phyloP scores from a whole-genome alignment of 2,888 invertebrate species.

The Therioaphis trifolii region DNA sequence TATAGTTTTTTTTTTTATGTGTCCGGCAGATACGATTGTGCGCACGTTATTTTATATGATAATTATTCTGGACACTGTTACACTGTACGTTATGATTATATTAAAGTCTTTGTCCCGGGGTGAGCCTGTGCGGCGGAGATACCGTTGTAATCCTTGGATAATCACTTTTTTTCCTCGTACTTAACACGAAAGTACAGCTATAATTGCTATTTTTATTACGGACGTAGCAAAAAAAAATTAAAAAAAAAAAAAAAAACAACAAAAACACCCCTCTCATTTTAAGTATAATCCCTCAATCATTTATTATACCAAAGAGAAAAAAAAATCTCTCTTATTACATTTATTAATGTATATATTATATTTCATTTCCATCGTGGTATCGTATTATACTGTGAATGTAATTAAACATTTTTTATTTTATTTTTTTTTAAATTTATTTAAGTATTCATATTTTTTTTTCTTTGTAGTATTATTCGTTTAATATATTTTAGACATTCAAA shows the following conservation, averaged over 20 bases:
- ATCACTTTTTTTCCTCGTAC: conserved; percentile 34
- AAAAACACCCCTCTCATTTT: neutral
- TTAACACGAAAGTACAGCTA: conserved; percentile 37
- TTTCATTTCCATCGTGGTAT: neutral
- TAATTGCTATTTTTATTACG: conserved; percentile 52
- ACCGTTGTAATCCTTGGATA: conserved; percentile 49
- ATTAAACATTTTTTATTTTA: neutral
- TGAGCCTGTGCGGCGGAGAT: conserved; percentile 24
- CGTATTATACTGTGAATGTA: neutral
- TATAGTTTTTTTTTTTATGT: too few relatives aligned
- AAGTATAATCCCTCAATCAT: conserved; percentile 49
- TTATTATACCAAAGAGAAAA: conserved; percentile 28
- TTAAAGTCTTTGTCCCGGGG: conserved; percentile 1
- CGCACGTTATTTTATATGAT: neutral
- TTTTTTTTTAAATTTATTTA: too few relatives aligned
- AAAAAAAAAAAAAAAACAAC: neutral
- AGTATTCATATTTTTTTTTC: too few relatives aligned
- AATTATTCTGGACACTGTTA: conserved; percentile 40
- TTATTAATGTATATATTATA: neutral
- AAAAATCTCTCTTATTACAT: neutral
- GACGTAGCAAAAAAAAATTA: too few relatives aligned
- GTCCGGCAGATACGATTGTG: neutral
- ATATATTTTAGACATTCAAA: too few relatives aligned
- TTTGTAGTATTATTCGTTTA: too few relatives aligned
- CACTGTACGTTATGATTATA: neutral